Base-by-base conservation (phyloP, 2,797 vertebrate genomes). In the Neostethus bicornis region DNA sequence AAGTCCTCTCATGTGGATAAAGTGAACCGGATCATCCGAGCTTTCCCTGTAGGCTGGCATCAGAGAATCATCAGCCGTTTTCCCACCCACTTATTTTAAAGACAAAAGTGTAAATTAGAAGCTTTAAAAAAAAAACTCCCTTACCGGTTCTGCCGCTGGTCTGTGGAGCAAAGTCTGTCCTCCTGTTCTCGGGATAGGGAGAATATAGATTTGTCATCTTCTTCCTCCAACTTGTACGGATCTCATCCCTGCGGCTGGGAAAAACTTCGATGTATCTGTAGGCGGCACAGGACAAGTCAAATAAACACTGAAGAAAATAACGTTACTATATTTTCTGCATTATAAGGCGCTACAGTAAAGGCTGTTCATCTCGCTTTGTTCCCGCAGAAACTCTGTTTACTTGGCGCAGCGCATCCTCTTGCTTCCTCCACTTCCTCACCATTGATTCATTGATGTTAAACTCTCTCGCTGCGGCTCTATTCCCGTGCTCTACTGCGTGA, bases 231-330 rank as follows among this genome's bases (percentile, higher is more conserved):
- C 11, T n/a, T 0, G 70, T 51, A 0, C 14, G 26, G 57, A 95
- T 88, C 8, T 94, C 93, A 11, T 82, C 90, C 38, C 34, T 92
- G 23, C 75, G 91, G 77, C 94, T 94, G 10, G 93, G 85, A 10
- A 95, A 98, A 81, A 98, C 93, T 77, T 98, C 92, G 25, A 99
- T 94, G 21, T 98, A 99, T 28, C 97, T 99, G 59, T 61, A 64
- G 5, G 50, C 0, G 11, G 20, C 7, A 28, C 39, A 47, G 41
- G 32, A 20, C 28, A 1, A 7, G 7, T 2, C 9, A 10, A 0
- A 23, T n/a, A 5, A 34, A 17, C n/a, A 17, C 14, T 11, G 3
- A 31, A 31, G 1, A 3, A 13, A 31, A 29, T 31, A 4, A 31
- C 12, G 29, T 28, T 29, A 29, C 28, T 8, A 10, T 28, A 3